phyloP scores from a whole-genome alignment of 2,797 vertebrate species.

The Lophius americanus region DNA sequence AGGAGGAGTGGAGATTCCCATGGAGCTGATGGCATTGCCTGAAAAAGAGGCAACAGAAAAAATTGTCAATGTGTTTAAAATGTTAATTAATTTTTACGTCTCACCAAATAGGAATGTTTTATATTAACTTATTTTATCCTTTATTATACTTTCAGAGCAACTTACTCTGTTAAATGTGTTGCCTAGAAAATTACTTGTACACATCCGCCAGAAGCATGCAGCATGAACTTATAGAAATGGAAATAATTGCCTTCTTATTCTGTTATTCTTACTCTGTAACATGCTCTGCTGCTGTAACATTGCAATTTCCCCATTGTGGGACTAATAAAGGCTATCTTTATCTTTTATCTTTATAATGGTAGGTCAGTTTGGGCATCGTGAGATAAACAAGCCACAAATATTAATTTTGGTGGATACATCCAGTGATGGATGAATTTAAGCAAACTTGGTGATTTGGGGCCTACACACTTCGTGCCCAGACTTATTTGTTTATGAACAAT shows the following conservation, averaged over 20 bases:
- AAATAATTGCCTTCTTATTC: no score
- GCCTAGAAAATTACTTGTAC: background rate
- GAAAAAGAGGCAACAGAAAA: constrained; percentile 66
- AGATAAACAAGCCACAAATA: no score
- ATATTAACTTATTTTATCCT: background rate
- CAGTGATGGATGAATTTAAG: background rate
- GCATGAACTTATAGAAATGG: no score
- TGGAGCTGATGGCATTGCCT: constrained; percentile 83
- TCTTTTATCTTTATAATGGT: no score
- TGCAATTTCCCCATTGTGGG: no score
- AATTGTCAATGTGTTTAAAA: constrained; percentile 52
- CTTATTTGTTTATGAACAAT: background rate
- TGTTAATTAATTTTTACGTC: constrained; percentile 43
- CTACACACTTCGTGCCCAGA: background rate
- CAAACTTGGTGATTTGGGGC: background rate
- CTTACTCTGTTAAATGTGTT: constrained; percentile 4
- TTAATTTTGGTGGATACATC: background rate
- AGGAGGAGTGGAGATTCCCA: constrained; percentile 77
- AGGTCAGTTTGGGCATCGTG: background rate
- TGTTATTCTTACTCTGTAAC: no score
- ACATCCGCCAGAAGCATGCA: background rate
- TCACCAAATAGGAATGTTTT: constrained; percentile 32
- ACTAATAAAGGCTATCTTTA: no score
- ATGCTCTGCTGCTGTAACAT: no score
- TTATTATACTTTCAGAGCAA: background rate